Conservation (phyloP, 92 coral and sea anemone species). For the Meandrina meandrites region DNA sequence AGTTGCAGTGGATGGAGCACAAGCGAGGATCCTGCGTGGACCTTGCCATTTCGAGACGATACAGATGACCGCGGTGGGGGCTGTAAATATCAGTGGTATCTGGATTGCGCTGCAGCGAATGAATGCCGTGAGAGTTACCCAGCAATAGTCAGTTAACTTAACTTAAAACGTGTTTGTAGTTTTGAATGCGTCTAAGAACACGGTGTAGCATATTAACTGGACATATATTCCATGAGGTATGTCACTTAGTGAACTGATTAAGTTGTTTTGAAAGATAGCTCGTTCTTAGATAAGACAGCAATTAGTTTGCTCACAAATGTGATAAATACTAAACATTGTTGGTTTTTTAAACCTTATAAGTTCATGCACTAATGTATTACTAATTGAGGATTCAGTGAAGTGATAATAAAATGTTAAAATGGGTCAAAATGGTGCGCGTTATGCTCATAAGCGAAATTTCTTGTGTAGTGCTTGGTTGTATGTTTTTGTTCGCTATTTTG, state of each 20-base stretch:
- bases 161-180: too few relatives aligned
- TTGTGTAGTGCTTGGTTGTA: too few relatives aligned
- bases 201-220: too few relatives aligned
- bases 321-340: background rate
- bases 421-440: background rate
- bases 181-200: too few relatives aligned
- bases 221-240: too few relatives aligned
- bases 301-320: too few relatives aligned
- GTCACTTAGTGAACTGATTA: too few relatives aligned
- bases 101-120: background rate
- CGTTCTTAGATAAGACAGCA: background rate
- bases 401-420: background rate
- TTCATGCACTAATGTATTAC: background rate
- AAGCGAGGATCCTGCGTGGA: constrained; percentile 24
- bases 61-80: constrained; percentile 72
- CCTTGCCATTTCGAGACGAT: constrained; percentile 66
- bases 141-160: background rate
- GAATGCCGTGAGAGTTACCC: background rate
- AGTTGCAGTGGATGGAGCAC: constrained; percentile 58
- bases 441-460: too few relatives aligned
- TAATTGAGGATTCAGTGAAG: background rate
- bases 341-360: background rate
- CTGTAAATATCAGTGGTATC: constrained; percentile 57
- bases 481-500: too few relatives aligned
- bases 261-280: too few relatives aligned